Evolutionary conservation across 2,797 vertebrate species (phyloP), one percentile per base, ranked within the genome.

Genomic region (Chelidonichthys spinosus): DNA sequence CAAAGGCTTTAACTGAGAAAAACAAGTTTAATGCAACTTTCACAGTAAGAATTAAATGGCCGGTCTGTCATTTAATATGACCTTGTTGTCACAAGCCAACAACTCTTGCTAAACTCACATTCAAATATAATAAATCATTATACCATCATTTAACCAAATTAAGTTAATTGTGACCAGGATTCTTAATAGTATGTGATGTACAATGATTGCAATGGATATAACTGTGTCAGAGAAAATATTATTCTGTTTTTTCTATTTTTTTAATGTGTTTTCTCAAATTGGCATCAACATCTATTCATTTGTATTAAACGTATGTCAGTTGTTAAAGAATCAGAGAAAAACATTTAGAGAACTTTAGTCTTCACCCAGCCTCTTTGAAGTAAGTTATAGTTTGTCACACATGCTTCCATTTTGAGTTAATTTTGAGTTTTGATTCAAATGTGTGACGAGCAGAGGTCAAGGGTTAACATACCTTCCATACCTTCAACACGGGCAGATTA

Each of bases 51-150:
- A 54, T 53, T 70, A 63, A 73, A 68, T 62, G 4, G 33, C 49
- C 40, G 61, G 6, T 62, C 42, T 54, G 10, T 72, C 17, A 67
- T 77, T 72, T 74, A 56, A 72, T 79, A 58, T 70, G 81, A 79
- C 78, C 75, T 81, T 69, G 63, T 81, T 74, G 72, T 66, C 67
- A 72, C n/a, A 59, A 50, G 17, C n/a, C 56, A 47, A 25, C 7
- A 10, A 56, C 37, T 64, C 50, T 40, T 63, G 50, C 35, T 4
- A 3, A 43, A 33, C 71, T 70, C 58, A 32, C 69, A 78, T 61
- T 67, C 69, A 63, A 60, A 43, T 46, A 13, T 50, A 56, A 75
- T 69, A 37, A 60, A 61, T 60, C 46, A 36, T 53, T 46, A 58
- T 17, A 73, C 42, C 33, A 35, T 72, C 78, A 36, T 69, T 81